Evolutionary conservation across 2,888 invertebrate species (phyloP), one percentile per base, ranked within the genome.

Genomic region (Adela reaumurella): DNA sequence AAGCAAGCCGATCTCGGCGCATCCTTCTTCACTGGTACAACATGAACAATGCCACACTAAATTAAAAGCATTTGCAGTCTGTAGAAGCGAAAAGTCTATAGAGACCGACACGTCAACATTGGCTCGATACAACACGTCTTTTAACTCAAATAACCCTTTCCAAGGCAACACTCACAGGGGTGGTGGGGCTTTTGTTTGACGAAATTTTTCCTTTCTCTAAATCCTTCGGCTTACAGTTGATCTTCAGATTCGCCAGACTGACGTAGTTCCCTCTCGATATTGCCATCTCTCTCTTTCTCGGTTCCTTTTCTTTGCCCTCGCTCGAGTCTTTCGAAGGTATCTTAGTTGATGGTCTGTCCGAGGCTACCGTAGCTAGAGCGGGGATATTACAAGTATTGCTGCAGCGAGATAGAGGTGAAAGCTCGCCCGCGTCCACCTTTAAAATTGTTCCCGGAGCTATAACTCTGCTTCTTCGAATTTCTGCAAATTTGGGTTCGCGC

Each of bases 261-360:
- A 79, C 80, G 51, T 80, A 80, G 56, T 79, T 80, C 53, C 76
- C 74, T 1, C 73, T 59, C 1, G 74, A 71, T 17, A 76, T 78
- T 0, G 68, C 73, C n/a, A 63, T 58, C 47, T 70, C 70, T 0
- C 67, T 53, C 19, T 62, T 62, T 52, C 65, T 70, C 19, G 48
- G 50, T 0, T 56, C 59, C 10, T 59, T 59, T 45, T 16, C 10
- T 4, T 53, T 14, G 35, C n/a, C 35, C 11, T 24, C 24, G 4
- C 5, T 24, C 5, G 17, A 42, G 43, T 42, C 5, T 42, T 10
- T 42, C 17, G 10, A 11, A 10, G 35, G 35, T 11, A 35, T 35
- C 10, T 11, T 14, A 35, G 14, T 17, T 8, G 43, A 16, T 8
- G 43, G 43, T 43, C 17, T 8, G 14, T 8, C 43, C 6, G 16